Conservation (phyloP, 2,113 vertebrate species). For the Nipponia nippon region DNA sequence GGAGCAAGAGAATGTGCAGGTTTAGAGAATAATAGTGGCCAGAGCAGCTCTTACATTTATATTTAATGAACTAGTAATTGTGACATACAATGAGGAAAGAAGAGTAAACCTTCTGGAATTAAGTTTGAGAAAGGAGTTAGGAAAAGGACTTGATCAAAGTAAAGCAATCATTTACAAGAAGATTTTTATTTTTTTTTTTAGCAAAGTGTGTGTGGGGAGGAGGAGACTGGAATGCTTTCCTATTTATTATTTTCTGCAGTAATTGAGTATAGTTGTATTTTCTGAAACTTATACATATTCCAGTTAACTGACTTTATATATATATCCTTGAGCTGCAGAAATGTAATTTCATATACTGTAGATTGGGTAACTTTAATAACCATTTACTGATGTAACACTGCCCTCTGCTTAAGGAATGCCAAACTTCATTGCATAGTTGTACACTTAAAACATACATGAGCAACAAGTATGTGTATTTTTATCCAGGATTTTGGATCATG, state of each 20-base stretch:
- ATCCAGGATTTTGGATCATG: neutral
- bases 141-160: neutral
- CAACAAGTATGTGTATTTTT: neutral
- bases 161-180: neutral
- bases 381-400: conserved; percentile 38
- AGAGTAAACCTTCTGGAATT: neutral
- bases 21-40: neutral
- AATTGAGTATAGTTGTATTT: neutral
- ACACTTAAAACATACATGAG: neutral
- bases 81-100: neutral
- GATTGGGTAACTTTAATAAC: conserved; percentile 1
- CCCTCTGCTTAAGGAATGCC: conserved; percentile 50
- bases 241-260: neutral
- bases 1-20: neutral
- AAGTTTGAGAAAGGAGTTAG: neutral
- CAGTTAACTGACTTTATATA: too few relatives aligned
- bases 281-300: neutral
- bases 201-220: too few relatives aligned
- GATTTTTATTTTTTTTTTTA: neutral
- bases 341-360: neutral
- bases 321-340: neutral
- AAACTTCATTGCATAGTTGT: conserved; percentile 22
- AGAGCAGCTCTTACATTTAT: neutral
- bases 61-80: neutral
- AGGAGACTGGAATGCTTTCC: neutral